Conservation (phyloP, 2,797 vertebrate species). For the Pseudocheirus occidentalis region DNA sequence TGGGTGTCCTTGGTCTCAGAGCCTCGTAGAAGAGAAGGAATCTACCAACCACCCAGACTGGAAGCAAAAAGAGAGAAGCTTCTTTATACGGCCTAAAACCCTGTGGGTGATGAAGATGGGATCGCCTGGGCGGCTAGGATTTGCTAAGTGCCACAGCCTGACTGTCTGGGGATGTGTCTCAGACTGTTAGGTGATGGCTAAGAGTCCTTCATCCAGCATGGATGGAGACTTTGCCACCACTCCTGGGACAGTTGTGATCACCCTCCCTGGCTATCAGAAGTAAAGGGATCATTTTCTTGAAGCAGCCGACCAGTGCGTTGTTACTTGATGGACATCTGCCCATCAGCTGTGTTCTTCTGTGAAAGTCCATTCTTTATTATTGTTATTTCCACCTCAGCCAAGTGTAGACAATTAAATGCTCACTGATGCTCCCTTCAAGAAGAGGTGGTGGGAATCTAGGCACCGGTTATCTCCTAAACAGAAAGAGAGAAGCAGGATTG, state of each 20-base stretch:
- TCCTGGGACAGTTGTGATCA: background rate
- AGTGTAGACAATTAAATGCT: background rate
- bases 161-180: background rate
- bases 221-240: background rate
- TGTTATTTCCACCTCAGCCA: background rate
- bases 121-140: background rate
- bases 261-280: background rate
- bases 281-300: background rate
- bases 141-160: fast-evolving
- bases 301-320: background rate
- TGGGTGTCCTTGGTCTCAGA: background rate
- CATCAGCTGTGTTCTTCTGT: background rate
- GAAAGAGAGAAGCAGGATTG: background rate
- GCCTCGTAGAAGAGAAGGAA: background rate
- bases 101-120: background rate
- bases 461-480: background rate
- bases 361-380: background rate
- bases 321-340: background rate
- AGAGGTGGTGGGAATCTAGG: background rate
- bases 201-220: background rate
- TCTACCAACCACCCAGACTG: background rate
- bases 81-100: background rate
- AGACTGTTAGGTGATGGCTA: background rate
- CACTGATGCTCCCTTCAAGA: background rate
- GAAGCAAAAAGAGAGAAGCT: background rate